Base-by-base conservation (phyloP, 2,888 invertebrate species). In the Mantis religiosa region DNA sequence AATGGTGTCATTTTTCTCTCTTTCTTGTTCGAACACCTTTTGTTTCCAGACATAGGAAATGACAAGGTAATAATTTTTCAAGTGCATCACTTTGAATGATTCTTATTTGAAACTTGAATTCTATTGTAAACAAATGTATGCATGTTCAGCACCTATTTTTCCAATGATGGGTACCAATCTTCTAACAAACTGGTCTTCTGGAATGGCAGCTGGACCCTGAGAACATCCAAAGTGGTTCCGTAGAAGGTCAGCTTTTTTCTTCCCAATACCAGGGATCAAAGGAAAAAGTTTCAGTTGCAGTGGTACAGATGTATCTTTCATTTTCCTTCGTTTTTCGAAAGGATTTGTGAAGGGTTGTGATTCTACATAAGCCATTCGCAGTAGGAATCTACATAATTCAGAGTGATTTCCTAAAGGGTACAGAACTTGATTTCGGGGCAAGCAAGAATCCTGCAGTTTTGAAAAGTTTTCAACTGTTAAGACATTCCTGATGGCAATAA, bases 401-500 rank as follows among this genome's bases (percentile, higher is more conserved):
- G 85, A 90, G 84, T 91, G 91, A 28, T 91, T 90, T 8, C 91
- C 90, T 7, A 93, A 91, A 8, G 93, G 92, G 28, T 92, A 90
- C 12, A 92, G 88, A 14, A 91, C 90, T n/a, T 92, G 91, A 3
- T 92, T 92, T 6, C 92, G 91, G 83, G 92, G 92, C 87, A 92
- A 89, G 9, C 92, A 91, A 89, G 92, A 92, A 88, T 91, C 92
- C 90, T 93, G 93, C 15, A 92, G 89, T 28, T 91, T 89, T 12
- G 89, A 89, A 87, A 91, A 92, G 87, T 92, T 92, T 90, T 93
- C 92, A 14, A 89, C 87, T 85, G 92, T 92, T 14, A 91, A 89
- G 9, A 89, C 9, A 14, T 92, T 93, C 88, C 91, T 92, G 90
- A 92, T 92, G n/a, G 92, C 92, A n/a, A 93, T 41, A 12, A 93